A percentile compares a stretch with the other conserved stretches of the same genome.
These are phyloP conservation scores for Chouioia cunea DNA, from an alignment of 2,888 invertebrate species.

Conservation along the genomic window DNA sequence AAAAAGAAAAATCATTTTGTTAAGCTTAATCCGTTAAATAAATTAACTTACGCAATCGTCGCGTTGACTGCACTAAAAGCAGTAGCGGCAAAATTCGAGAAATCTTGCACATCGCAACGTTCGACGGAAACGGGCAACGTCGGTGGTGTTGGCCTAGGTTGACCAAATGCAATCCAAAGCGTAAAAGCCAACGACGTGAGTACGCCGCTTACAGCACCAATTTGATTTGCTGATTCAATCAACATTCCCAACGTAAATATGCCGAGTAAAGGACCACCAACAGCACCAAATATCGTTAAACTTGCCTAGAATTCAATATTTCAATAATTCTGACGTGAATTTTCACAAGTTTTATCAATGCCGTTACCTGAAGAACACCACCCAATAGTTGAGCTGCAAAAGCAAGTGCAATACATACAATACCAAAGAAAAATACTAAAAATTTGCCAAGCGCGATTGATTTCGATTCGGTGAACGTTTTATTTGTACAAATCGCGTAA, in stretches of 20 bases:
- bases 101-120: constrained; percentile 70
- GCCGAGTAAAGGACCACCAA: constrained; percentile 89
- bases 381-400: constrained; percentile 87
- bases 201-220: constrained; percentile 78
- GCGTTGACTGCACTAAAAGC: background rate
- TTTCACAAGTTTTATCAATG: background rate
- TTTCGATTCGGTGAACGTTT: constrained; percentile 51
- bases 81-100: constrained; percentile 15
- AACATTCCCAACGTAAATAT: constrained; percentile 90
- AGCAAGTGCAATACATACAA: constrained; percentile 83
- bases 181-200: constrained; percentile 76
- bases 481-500: constrained; percentile 51
- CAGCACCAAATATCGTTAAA: constrained; percentile 87
- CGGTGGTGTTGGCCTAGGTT: constrained; percentile 76
- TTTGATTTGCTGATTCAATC: constrained; percentile 79
- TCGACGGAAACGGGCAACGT: constrained; percentile 73
- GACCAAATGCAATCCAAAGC: constrained; percentile 89
- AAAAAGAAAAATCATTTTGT: too few species aligned
- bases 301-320: constrained; percentile 70
- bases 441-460: constrained; percentile 69
- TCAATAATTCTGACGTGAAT: background rate
- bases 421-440: constrained; percentile 81
- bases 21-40: constrained; percentile 18
- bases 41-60: constrained; percentile 2
- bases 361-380: constrained; percentile 81